phyloP scores from a whole-genome alignment of 2,113 vertebrate genomes.

The Cygnus buccinator region DNA sequence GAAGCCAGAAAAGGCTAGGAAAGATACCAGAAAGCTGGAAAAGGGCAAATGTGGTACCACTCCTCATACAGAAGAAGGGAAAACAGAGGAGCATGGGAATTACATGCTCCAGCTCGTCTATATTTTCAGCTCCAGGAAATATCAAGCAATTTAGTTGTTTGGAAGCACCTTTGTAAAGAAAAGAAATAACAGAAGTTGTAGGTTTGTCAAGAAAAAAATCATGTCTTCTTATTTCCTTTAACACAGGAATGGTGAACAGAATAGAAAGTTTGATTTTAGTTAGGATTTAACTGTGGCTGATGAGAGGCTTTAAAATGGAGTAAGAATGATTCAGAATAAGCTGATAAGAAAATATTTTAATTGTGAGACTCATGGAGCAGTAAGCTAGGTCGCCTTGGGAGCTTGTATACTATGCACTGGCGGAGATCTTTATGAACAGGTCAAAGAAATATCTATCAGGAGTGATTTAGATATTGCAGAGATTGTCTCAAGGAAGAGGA shows the following conservation, averaged over 20 bases:
- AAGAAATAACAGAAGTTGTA: not conserved
- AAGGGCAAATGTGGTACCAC: not conserved
- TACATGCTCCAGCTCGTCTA: not conserved
- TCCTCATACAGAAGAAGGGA: not conserved
- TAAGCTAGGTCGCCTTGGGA: not conserved
- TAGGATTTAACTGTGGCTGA: not conserved
- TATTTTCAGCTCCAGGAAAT: conserved; percentile 28
- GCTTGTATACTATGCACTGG: not conserved
- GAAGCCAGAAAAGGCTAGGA: not conserved
- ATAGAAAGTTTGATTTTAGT: not conserved
- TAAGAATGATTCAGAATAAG: not conserved
- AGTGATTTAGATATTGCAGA: conserved; percentile 8
- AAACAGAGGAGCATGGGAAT: conserved; percentile 1
- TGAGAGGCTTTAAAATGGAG: conserved; percentile 10
- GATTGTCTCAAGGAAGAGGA: not conserved
- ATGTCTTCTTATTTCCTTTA: conserved; percentile 2
- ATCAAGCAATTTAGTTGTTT: conserved; percentile 1
- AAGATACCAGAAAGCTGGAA: not conserved
- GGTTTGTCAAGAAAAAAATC: not conserved
- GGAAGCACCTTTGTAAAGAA: not conserved
- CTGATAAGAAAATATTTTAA: not conserved
- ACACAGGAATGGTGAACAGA: not conserved
- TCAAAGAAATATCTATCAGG: not conserved
- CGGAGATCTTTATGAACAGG: not conserved
- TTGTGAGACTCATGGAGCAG: not conserved